A percentile compares a stretch with the other conserved stretches of the same genome.
phyloP scores from a whole-genome alignment of 2,888 invertebrate species.

The Megamerina dolium region DNA sequence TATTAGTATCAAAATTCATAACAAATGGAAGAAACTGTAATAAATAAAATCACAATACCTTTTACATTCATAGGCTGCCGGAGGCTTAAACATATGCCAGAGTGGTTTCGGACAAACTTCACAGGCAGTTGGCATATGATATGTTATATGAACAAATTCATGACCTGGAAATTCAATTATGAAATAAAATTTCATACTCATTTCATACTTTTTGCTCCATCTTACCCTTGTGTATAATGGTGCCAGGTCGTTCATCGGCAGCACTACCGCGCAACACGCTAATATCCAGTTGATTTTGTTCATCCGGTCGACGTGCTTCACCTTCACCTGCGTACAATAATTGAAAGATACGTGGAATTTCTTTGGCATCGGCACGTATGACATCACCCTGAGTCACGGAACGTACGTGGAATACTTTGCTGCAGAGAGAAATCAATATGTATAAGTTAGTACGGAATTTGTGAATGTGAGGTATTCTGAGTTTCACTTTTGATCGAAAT shows the following conservation, averaged over 20 bases:
- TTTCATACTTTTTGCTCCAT: not conserved
- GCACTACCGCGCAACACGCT: slow-evolving; percentile 51
- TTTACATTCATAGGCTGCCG: slow-evolving; percentile 94
- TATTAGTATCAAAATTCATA: no score
- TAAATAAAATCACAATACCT: slow-evolving; percentile 48
- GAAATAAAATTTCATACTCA: not conserved
- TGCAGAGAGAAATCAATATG: slow-evolving; percentile 46
- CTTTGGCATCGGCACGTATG: slow-evolving; percentile 96
- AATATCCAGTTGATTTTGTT: slow-evolving; percentile 56
- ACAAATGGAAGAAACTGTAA: not conserved
- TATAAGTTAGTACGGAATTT: not conserved
- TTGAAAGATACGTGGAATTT: slow-evolving; percentile 98
- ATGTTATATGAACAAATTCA: slow-evolving; percentile 92
- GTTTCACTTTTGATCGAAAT: no score
- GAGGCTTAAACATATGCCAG: slow-evolving; percentile 97
- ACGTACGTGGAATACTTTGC: slow-evolving; percentile 98
- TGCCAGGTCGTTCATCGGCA: slow-evolving; percentile 47
- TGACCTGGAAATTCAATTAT: slow-evolving; percentile 56
- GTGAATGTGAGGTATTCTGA: no score
- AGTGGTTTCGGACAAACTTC: slow-evolving; percentile 95
- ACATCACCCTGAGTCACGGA: slow-evolving; percentile 99
- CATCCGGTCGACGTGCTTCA: slow-evolving; percentile 76
- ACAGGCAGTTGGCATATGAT: slow-evolving; percentile 97
- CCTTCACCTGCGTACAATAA: slow-evolving; percentile 96
- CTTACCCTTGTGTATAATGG: slow-evolving; percentile 48